Percentiles rank a stretch among this genome's conserved stretches.
Conservation (phyloP, 1,140 invertebrate species). For the Drosophila nigrodunni region DNA sequence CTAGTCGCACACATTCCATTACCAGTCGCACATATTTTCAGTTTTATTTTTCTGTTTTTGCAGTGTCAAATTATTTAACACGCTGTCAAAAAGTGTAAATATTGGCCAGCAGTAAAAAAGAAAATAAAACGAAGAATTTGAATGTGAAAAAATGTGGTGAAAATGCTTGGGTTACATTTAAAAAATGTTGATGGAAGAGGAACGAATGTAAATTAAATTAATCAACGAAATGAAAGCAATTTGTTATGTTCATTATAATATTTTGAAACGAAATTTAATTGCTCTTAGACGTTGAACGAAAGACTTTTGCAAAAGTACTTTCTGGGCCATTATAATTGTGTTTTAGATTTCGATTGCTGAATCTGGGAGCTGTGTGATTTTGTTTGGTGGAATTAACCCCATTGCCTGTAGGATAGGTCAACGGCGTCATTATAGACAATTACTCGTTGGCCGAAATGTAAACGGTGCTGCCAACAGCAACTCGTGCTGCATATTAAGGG, state of each 20-base stretch:
- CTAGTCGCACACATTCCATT: not conserved
- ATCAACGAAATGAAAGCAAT: not conserved
- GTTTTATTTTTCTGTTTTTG: not conserved
- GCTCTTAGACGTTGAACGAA: no score
- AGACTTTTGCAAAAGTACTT: no score
- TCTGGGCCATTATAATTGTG: no score
- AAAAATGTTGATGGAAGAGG: not conserved
- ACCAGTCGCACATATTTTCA: not conserved
- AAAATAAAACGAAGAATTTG: not conserved
- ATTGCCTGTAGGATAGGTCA: conserved; percentile 23
- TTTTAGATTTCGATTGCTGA: not conserved
- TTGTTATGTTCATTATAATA: not conserved
- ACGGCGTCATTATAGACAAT: conserved; percentile 31
- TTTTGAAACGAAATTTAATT: no score
- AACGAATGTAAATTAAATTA: not conserved
- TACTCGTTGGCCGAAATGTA: conserved; percentile 17
- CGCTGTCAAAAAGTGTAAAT: conserved; percentile 15
- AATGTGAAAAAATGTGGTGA: not conserved
- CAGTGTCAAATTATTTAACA: conserved; percentile 12
- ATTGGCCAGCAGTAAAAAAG: conserved; percentile 1
- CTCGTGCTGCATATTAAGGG: conserved; percentile 39
- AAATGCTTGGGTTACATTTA: not conserved
- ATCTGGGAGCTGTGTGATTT: not conserved
- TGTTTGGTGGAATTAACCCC: conserved; percentile 9
- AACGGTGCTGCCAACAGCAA: not conserved